Percentiles rank a stretch among this genome's conserved stretches.
Evolutionary conservation across 2,113 vertebrate genomes (phyloP).

Genomic region (Paradisaea rubra): DNA sequence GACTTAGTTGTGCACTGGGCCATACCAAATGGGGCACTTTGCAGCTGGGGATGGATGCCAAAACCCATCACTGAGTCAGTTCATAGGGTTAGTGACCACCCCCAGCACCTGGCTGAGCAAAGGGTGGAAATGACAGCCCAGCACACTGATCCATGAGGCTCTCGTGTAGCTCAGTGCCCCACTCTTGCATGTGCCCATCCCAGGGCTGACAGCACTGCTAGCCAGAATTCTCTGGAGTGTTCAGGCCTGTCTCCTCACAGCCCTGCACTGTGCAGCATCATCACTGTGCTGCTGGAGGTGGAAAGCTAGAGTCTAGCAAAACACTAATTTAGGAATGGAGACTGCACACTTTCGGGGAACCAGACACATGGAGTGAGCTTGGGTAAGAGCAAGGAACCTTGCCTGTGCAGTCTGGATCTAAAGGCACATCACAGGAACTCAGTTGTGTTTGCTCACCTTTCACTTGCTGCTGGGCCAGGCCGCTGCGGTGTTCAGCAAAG

Average conservation of each 20-base stretch:
- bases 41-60: neutral
- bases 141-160: neutral
- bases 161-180: neutral
- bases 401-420: neutral
- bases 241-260: neutral
- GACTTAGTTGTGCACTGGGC: neutral
- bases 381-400: neutral
- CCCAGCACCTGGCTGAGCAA: neutral
- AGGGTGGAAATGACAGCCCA: neutral
- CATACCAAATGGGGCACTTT: neutral
- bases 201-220: neutral
- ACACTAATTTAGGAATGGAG: neutral
- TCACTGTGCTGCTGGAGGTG: neutral
- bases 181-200: neutral
- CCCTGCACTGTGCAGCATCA: neutral
- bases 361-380: neutral
- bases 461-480: conserved; percentile 87
- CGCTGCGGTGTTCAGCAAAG: conserved; percentile 97
- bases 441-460: conserved; percentile 74
- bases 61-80: neutral
- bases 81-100: neutral
- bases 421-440: neutral
- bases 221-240: neutral
- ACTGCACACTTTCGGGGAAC: neutral
- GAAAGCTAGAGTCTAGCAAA: neutral